Percentiles rank a stretch among this genome's conserved stretches.
phyloP scores from a whole-genome alignment of 2,888 invertebrate species.

The Drosophila seclusa region DNA sequence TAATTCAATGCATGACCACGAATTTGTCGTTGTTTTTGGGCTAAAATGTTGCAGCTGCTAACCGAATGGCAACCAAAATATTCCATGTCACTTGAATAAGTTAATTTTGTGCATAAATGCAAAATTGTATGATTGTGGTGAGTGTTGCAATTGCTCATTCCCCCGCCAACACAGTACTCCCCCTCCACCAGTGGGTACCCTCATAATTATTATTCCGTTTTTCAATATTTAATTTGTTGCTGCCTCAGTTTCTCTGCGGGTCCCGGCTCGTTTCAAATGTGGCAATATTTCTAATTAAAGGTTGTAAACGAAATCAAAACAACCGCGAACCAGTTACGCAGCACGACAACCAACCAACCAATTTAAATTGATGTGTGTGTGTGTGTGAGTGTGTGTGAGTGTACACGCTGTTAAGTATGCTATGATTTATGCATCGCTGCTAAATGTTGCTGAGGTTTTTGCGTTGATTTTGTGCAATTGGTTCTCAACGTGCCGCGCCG shows the following conservation, averaged over 20 bases:
- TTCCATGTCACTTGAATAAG: constrained; percentile 77
- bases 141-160: constrained; percentile 4
- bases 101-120: constrained; percentile 76
- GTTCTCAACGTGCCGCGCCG: constrained; percentile 6
- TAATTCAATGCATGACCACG: constrained; percentile 58
- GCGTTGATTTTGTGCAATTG: constrained; percentile 68
- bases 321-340: constrained; percentile 65
- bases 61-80: constrained; percentile 60
- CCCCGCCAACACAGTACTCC: neutral
- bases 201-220: constrained; percentile 74
- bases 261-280: constrained; percentile 68
- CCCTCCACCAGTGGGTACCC: neutral
- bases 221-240: constrained; percentile 77
- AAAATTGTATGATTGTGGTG: constrained; percentile 65
- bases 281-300: constrained; percentile 81
- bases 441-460: constrained; percentile 75
- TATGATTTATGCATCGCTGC: constrained; percentile 77
- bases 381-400: constrained; percentile 17
- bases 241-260: constrained; percentile 14
- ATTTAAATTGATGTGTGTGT: constrained; percentile 25
- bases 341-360: constrained; percentile 49
- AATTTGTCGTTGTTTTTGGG: constrained; percentile 40
- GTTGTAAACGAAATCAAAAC: constrained; percentile 80
- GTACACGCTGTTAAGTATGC: constrained; percentile 70
- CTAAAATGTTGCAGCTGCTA: constrained; percentile 31